phyloP scores from a whole-genome alignment of 2,797 vertebrate genomes.

The Xenopus petersii region DNA sequence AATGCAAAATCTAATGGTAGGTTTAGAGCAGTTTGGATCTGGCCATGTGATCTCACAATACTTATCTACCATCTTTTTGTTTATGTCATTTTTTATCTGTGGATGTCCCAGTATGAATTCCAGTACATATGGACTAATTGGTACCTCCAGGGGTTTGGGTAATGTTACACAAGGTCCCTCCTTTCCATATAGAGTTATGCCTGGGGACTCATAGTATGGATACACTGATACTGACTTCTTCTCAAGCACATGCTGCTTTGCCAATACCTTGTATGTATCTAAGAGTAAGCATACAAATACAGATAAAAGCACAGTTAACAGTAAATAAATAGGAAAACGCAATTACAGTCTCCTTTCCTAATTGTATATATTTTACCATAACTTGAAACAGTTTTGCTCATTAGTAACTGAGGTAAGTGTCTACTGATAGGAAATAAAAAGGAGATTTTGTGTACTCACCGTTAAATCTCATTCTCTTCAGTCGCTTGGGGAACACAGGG shows the following conservation, averaged over 20 bases:
- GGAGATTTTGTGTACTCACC: too few relatives aligned
- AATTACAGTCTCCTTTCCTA: too few relatives aligned
- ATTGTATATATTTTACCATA: too few relatives aligned
- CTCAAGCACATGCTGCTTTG: slow-evolving; percentile 60
- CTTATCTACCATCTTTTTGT: slow-evolving; percentile 61
- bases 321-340: neutral
- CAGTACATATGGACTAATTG: slow-evolving; percentile 63
- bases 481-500: too few relatives aligned
- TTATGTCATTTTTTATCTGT: slow-evolving; percentile 58
- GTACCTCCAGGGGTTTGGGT: slow-evolving; percentile 68
- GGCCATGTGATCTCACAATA: slow-evolving; percentile 70
- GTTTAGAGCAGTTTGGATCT: neutral
- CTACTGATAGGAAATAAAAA: too few relatives aligned
- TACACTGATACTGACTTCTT: slow-evolving; percentile 67
- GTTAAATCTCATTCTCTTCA: too few relatives aligned
- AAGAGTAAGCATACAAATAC: slow-evolving; percentile 24
- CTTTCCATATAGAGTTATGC: slow-evolving; percentile 73
- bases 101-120: slow-evolving; percentile 66
- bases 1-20: slow-evolving; percentile 64
- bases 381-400: too few relatives aligned
- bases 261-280: slow-evolving; percentile 68
- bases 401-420: too few relatives aligned
- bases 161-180: slow-evolving; percentile 69
- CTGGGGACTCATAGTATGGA: slow-evolving; percentile 70
- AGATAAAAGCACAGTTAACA: neutral